Evolutionary conservation across 2,797 vertebrate species (phyloP).

Genomic region (Gastrophryne carolinensis): DNA sequence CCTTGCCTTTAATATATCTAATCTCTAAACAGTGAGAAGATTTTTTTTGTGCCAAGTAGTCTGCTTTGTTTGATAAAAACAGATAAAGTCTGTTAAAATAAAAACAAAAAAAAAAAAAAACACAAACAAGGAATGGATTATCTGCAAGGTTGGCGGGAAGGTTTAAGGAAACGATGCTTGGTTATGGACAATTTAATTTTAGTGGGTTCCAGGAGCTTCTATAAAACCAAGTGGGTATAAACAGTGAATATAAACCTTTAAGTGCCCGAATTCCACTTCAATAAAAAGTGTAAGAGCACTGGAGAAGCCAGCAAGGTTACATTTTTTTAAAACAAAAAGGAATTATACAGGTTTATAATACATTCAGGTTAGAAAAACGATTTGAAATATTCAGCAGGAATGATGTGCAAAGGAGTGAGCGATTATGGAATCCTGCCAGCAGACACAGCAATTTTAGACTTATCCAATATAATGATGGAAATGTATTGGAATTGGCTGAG

Average conservation of each 20-base stretch:
- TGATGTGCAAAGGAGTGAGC: too few species aligned
- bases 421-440: neutral
- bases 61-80: too few species aligned
- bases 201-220: neutral
- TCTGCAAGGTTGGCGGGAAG: neutral
- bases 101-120: too few species aligned
- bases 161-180: neutral
- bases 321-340: neutral
- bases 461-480: neutral
- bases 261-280: neutral
- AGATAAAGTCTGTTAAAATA: too few species aligned
- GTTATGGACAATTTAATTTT: constrained; percentile 29
- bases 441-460: neutral
- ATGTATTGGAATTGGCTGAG: neutral
- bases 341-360: neutral
- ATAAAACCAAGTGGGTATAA: constrained; percentile 16
- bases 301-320: neutral
- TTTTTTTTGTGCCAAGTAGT: too few species aligned
- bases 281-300: neutral
- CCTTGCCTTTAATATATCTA: too few species aligned
- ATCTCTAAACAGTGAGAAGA: too few species aligned
- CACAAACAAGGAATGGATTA: neutral
- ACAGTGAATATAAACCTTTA: neutral
- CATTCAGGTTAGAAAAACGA: neutral
- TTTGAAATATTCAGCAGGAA: neutral